Evolutionary conservation across 2,797 vertebrate species (phyloP), one percentile per base, ranked within the genome.

Genomic region (Sylvilagus floridanus): DNA sequence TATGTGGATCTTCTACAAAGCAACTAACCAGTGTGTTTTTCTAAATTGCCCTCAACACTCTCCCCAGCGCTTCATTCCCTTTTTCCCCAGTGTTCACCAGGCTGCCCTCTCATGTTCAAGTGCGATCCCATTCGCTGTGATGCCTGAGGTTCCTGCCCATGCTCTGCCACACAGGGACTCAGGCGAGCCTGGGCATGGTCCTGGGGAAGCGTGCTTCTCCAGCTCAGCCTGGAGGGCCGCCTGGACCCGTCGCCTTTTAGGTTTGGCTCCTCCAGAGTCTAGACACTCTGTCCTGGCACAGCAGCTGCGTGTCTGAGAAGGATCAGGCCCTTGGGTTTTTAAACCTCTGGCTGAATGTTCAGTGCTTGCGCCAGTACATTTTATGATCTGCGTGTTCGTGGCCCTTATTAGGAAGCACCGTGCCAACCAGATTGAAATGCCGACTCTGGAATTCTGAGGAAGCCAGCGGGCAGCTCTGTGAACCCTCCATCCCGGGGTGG

Each of bases 51-150:
- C 42, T 68, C 50, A 95, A 97, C 96, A 94, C 90, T 96, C 91
- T 96, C 91, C 95, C 95, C 13, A 97, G 16, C 89, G 63, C 93
- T 97, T 97, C 86, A 21, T 21, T 21, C 63, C 91, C 96, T 96
- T 97, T 83, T 90, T 97, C 96, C 97, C 95, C 91, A 98, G 95
- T 86, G 84, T 93, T 98, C 94, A 95, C 95, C 96, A 96, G 97
- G 96, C 97, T 96, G 95, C 95, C 94, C 96, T 96, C 97, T 97
- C 98, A 97, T 96, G 96, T 96, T 88, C 19, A 3, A 26, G 95
- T 97, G 79, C 97, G 95, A 97, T 96, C 94, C 97, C 97, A 91
- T 98, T 98, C 98, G 97, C 97, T 96, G 65, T 97, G 97, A 97
- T 97, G 97, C 97, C 97, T 98, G 96, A 97, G 97, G 94, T 96